A percentile compares a stretch with the other conserved stretches of the same genome.
phyloP scores from a whole-genome alignment of 2,888 invertebrate species.

The Ophion slaviceki region DNA sequence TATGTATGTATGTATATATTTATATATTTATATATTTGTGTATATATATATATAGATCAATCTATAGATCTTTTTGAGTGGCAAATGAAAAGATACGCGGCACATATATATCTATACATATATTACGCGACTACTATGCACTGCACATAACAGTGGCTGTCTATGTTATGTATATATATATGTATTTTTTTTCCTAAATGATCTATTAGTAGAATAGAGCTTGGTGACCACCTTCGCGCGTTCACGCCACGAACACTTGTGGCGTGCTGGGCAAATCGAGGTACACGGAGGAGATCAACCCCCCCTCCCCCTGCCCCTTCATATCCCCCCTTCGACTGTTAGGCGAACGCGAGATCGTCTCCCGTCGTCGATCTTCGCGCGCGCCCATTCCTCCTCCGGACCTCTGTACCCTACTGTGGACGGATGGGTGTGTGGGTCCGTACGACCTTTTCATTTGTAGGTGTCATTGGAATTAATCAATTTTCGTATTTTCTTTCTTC shows the following conservation, averaged over 20 bases:
- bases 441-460: conserved; percentile 11
- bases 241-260: conserved; percentile 80
- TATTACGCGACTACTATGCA: conserved; percentile 12
- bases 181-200: not conserved
- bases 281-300: conserved; percentile 61
- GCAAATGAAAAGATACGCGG: not conserved
- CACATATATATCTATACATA: not conserved
- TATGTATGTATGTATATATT: conserved; percentile 16
- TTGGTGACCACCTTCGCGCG: conserved; percentile 74
- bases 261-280: conserved; percentile 72
- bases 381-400: conserved; percentile 60
- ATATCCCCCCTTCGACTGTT: not conserved
- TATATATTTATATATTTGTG: conserved; percentile 12
- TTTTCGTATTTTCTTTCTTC: not conserved
- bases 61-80: not conserved
- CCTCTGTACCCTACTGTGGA: conserved; percentile 23
- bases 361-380: conserved; percentile 52
- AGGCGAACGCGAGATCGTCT: conserved; percentile 51
- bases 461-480: not conserved
- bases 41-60: conserved; percentile 23
- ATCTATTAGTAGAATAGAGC: conserved; percentile 40
- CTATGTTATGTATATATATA: not conserved
- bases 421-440: not conserved
- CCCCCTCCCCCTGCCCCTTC: conserved; percentile 19
- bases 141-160: not conserved